These are phyloP conservation scores for Xylota segnis DNA, from an alignment of 2,888 invertebrate genomes.

Conservation along the genomic window DNA sequence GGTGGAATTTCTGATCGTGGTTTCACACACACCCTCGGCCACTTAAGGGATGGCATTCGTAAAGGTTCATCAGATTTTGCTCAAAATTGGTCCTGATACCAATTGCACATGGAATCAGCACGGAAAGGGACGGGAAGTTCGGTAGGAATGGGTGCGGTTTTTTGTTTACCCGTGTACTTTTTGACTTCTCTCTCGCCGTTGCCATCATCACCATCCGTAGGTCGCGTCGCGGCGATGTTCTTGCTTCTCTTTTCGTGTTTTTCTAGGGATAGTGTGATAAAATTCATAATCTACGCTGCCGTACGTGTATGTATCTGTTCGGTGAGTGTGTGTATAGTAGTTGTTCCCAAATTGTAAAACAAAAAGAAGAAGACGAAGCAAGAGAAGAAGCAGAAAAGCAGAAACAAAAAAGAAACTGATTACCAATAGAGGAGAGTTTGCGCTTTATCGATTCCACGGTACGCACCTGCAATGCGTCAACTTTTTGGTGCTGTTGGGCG, in stretches of 20 bases:
- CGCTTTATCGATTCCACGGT: slow-evolving; percentile 90
- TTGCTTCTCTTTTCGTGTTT: background rate
- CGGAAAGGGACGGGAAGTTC: background rate
- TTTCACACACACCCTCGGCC: background rate
- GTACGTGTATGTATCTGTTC: slow-evolving; percentile 20
- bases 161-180: slow-evolving; percentile 69
- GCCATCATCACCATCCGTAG: background rate
- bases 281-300: slow-evolving; percentile 34
- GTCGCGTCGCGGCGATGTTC: slow-evolving; percentile 21
- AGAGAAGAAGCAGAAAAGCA: slow-evolving; percentile 18
- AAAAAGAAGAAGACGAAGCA: slow-evolving; percentile 18
- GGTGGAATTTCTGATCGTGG: background rate
- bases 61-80: background rate
- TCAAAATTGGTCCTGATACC: slow-evolving; percentile 2
- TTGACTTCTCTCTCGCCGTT: slow-evolving; percentile 32
- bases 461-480: slow-evolving; percentile 95
- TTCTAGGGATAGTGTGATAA: slow-evolving; percentile 16
- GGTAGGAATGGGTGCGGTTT: slow-evolving; percentile 76
- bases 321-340: no score
- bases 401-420: slow-evolving; percentile 35
- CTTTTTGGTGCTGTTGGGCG: slow-evolving; percentile 77
- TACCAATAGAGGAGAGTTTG: slow-evolving; percentile 81
- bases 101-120: slow-evolving; percentile 13
- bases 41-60: slow-evolving; percentile 13
- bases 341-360: slow-evolving; percentile 22